phyloP scores from a whole-genome alignment of 1,140 invertebrate genomes.

The Vanessa tameamea region DNA sequence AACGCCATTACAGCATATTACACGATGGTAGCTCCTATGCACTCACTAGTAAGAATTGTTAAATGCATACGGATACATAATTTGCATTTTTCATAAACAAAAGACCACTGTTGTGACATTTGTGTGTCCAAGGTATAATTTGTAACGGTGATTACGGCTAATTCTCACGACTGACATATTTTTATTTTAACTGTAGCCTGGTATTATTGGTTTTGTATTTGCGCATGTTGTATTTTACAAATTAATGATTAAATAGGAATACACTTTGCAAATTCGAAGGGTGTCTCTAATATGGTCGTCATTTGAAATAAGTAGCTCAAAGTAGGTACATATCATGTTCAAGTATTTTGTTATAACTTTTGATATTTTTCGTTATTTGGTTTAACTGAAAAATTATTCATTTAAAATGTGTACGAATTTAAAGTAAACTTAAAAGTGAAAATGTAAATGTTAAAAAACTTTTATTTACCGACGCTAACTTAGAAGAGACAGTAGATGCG shows the following conservation, averaged over 20 bases:
- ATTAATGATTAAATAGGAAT: not conserved
- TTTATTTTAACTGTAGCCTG: not conserved
- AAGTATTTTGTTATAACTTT: no score
- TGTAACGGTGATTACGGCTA: constrained; percentile 19
- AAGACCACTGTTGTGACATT: constrained; percentile 45
- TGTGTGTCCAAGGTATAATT: constrained; percentile 19
- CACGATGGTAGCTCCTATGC: constrained; percentile 40
- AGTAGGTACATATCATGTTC: not conserved
- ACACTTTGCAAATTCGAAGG: not conserved
- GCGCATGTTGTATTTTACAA: not conserved
- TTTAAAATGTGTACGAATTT: no score
- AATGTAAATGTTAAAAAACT: no score
- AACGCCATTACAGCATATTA: constrained; percentile 62
- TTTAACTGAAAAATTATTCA: no score
- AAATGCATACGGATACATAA: constrained; percentile 35
- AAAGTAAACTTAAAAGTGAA: no score
- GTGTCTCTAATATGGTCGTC: not conserved
- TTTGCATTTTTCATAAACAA: constrained; percentile 57
- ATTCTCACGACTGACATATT: constrained; percentile 13
- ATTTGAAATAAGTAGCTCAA: not conserved
- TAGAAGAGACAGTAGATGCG: no score
- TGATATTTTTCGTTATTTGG: no score
- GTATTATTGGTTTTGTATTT: constrained; percentile 9
- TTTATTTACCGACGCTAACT: no score
- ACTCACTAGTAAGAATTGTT: constrained; percentile 26